Evolutionary conservation across 2,113 vertebrate genomes (phyloP).

Genomic region (Alouatta palliata): DNA sequence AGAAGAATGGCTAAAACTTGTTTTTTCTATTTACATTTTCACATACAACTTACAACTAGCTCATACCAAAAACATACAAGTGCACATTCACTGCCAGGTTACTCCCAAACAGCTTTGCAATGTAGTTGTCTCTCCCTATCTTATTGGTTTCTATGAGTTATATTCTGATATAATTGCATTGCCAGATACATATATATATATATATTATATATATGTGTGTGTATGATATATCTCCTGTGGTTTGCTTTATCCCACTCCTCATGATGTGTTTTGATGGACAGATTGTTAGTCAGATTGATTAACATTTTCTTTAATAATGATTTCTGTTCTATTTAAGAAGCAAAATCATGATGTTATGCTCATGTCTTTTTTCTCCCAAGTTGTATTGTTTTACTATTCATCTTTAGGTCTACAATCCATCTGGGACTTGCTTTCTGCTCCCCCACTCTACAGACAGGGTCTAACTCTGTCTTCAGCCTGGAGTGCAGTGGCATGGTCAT

Average conservation of each 20-base stretch:
- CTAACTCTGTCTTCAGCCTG: no score
- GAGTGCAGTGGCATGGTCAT: no score
- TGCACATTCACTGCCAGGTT: not conserved
- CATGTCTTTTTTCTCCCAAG: not conserved
- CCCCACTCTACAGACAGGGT: no score
- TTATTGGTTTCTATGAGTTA: not conserved
- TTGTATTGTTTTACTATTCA: not conserved
- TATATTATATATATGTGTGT: no score
- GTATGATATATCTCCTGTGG: not conserved
- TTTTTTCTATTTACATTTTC: no score
- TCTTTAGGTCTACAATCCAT: not conserved
- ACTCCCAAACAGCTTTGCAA: not conserved
- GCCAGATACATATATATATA: not conserved
- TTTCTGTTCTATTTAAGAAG: not conserved
- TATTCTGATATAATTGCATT: no score
- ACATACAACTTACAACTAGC: no score
- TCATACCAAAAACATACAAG: no score
- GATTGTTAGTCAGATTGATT: not conserved
- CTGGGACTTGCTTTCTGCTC: no score
- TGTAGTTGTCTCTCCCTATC: not conserved
- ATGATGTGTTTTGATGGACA: not conserved
- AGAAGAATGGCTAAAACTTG: not conserved
- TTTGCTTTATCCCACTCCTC: not conserved
- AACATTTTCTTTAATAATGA: not conserved
- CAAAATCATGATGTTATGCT: not conserved